phyloP scores from a whole-genome alignment of 2,888 invertebrate species.

The Phrixothrix hirtus region DNA sequence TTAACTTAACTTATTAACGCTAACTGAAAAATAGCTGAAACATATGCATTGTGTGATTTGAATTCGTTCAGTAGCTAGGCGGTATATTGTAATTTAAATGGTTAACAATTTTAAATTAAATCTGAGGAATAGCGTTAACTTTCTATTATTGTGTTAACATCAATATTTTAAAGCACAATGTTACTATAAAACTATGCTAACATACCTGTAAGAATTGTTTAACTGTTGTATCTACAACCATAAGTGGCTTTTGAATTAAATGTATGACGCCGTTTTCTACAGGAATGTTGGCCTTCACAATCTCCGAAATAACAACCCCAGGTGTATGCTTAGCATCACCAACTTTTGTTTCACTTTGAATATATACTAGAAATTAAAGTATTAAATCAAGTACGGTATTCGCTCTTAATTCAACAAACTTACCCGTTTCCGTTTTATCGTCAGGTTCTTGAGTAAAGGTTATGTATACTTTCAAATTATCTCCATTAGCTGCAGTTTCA shows the following conservation, averaged over 20 bases:
- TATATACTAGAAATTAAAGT: conserved; percentile 67
- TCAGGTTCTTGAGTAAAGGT: conserved; percentile 75
- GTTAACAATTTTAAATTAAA: too few species aligned
- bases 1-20: too few species aligned
- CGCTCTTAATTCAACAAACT: conserved; percentile 27
- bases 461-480: conserved; percentile 81
- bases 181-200: conserved; percentile 33
- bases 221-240: conserved; percentile 89
- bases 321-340: conserved; percentile 77
- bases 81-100: too few species aligned
- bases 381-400: background rate
- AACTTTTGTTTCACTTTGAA: conserved; percentile 80
- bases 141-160: background rate
- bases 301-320: conserved; percentile 85
- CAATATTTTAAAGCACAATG: background rate
- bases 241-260: conserved; percentile 86
- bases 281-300: conserved; percentile 87
- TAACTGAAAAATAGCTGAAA: too few species aligned
- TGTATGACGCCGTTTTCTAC: conserved; percentile 92
- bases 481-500: conserved; percentile 80
- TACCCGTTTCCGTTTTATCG: conserved; percentile 68
- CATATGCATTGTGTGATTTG: too few species aligned
- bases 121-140: conserved; percentile 3
- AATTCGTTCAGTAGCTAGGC: too few species aligned
- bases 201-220: conserved; percentile 84